Conservation (phyloP, 2,888 invertebrate genomes). For the Chaitophorus viminalis region DNA sequence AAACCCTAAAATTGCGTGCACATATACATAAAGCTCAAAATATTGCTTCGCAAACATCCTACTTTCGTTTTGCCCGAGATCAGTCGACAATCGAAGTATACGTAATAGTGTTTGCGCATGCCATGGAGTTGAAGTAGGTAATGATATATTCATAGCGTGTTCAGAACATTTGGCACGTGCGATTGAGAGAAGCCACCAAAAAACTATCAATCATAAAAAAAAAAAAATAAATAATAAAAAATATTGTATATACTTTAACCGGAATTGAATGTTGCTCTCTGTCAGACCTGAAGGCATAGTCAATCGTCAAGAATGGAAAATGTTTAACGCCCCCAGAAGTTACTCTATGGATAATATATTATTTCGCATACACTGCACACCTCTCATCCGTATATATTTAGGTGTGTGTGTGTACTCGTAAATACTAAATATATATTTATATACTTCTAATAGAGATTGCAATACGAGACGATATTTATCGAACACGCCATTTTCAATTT, state of each 20-base stretch:
- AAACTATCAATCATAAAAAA: constrained; percentile 54
- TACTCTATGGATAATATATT: constrained; percentile 35
- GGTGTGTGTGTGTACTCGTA: not conserved
- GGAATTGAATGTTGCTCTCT: constrained; percentile 42
- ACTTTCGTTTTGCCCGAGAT: not conserved
- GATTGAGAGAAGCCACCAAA: constrained; percentile 51
- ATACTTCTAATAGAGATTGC: constrained; percentile 9
- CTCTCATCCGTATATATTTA: not conserved
- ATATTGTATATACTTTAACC: not conserved
- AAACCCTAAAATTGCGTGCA: not conserved
- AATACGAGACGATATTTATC: constrained; percentile 21
- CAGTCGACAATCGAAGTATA: constrained; percentile 24
- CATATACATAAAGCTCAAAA: not conserved
- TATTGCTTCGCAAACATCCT: constrained; percentile 14
- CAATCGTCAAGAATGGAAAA: constrained; percentile 33
- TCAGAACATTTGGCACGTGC: constrained; percentile 48
- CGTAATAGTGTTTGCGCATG: not conserved
- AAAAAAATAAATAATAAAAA: constrained; percentile 9
- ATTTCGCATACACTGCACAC: not conserved
- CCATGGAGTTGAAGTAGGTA: not conserved
- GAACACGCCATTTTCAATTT: not conserved
- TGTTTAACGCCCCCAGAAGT: constrained; percentile 54
- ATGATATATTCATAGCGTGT: constrained; percentile 50
- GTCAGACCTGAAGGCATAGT: constrained; percentile 5
- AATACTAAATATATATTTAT: not conserved